Evolutionary conservation across 2,888 invertebrate species (phyloP), one percentile per base, ranked within the genome.

Genomic region (Ashinkailepas kermadecensis): DNA sequence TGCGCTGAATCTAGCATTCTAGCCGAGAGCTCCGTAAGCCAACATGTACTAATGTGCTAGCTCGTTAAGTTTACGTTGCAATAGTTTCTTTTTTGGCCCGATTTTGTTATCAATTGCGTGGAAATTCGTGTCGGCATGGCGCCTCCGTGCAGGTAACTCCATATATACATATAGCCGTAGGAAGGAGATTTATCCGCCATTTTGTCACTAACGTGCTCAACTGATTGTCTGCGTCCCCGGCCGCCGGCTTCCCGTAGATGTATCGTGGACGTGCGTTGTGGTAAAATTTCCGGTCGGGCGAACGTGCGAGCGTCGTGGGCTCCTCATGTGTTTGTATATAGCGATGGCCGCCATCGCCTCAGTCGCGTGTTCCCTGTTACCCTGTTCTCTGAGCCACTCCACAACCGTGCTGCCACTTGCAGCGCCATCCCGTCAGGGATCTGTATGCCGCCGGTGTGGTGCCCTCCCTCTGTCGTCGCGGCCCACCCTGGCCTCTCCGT

Each of bases 121-220:
- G 18, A 13, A 39, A 13, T 21, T 54, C 13, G 13, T 18, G 39
- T 39, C 70, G 39, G 39, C 10, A 39, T 23, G 39, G 15, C 70
- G 70, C 9, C 74, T 18, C 54, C 18, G 1, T 18, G 74, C 74
- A 54, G 74, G 74, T 74, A 74, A 74, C 74, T 74, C 23, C 54
- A 74, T 54, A 74, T 21, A 54, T 54, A 25, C 4, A 23, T 59
- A 59, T 13, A 13, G 59, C 15, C 54, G 74, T 54, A 74, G 54
- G 54, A 11, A 15, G 54, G 21, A 54, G 15, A 18, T 39, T 39
- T 25, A 54, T 54, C 74, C 18, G 74, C 39, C 18, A 10, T 65
- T 65, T 74, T 74, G 74, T 54, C 18, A 74, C 74, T 74, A 74
- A 74, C 74, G 54, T 54, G 74, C 74, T 74, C 74, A 74, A 39